Conservation (phyloP, 2,113 vertebrate genomes). For the Syngnathus scovelli region DNA sequence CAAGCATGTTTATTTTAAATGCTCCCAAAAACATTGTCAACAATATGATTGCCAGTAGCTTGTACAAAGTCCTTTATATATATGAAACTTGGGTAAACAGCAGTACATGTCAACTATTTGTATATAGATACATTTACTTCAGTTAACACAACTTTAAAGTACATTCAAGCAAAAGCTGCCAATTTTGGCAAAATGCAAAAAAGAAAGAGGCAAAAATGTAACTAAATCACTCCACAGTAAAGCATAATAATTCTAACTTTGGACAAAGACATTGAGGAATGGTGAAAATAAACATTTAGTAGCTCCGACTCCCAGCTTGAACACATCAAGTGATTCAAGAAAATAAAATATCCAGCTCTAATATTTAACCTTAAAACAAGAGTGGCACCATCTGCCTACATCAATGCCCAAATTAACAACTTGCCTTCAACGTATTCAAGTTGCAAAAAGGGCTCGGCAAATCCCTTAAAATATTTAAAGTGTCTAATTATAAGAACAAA, state of each 20-base stretch:
- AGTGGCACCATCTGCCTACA: not conserved
- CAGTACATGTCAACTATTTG: not conserved
- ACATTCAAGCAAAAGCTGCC: constrained; percentile 50
- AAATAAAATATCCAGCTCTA: not conserved
- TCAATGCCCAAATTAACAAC: not conserved
- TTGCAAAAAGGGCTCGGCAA: not conserved
- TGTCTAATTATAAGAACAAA: not conserved
- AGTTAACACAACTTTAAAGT: constrained; percentile 7
- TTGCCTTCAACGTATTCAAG: not conserved
- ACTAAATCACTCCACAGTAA: not conserved
- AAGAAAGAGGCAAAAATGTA: not conserved
- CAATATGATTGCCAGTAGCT: constrained; percentile 31
- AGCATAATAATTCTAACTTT: not conserved
- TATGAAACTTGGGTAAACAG: constrained; percentile 5
- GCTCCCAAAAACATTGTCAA: constrained; percentile 39
- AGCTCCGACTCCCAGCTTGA: not conserved
- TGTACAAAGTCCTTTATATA: not conserved
- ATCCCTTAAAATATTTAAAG: not conserved
- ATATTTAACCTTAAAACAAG: not conserved
- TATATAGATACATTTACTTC: not conserved
- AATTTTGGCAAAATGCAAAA: not conserved
- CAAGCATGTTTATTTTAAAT: constrained; percentile 45
- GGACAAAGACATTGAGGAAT: not conserved
- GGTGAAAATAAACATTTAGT: not conserved
- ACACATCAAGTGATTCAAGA: not conserved